Base-by-base conservation (phyloP, 2,113 vertebrate genomes). In the Lota lota region DNA sequence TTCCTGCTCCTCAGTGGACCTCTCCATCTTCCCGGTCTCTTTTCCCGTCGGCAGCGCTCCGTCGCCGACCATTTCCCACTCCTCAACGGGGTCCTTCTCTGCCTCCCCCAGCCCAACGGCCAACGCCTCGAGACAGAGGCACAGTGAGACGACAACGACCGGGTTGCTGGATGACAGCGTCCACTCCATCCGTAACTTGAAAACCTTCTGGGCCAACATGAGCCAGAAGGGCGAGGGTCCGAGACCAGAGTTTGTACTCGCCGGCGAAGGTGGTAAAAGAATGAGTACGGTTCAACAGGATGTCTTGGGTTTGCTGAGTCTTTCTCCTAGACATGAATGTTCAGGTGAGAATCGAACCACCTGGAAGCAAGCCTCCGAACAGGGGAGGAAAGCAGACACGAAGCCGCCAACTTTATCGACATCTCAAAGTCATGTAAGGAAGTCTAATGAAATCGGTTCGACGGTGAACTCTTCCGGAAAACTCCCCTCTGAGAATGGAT, bases 51-150 rank as follows among this genome's bases (percentile, higher is more conserved):
- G 90, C 51, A 94, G 93, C 16, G 90, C 90, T 11, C 92, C 96
- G 0, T 97, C 96, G 17, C 95, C 96, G 0, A 92, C 94, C 0
- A 92, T 96, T 3, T 97, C 95, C 20, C 96, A 94, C 2, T 98
- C 95, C 54, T 96, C 95, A 0, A 83, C 93, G 0, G 94, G 94
- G 17, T 98, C 96, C 0, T 86, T 94, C 0, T 83, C 83, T 0
- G 69, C 77, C 1, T 93, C 94, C 24, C 95, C 94, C 0, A 98
- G 95, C 71, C 95, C 95, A 0, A 93, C 93, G 0, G 93, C 95
- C 58, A 92, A 92, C 2, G 92, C 93, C 0, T 2, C 10, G 12
- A 47, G 40, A 47, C 40, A 11, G 40, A 47, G 40, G 40, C 40
- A 47, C 40, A 14, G 40, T 11, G 92, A 95, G 69, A 80, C 89